Evolutionary conservation across 2,888 invertebrate species (phyloP).

Genomic region (Brachypterus glaber): DNA sequence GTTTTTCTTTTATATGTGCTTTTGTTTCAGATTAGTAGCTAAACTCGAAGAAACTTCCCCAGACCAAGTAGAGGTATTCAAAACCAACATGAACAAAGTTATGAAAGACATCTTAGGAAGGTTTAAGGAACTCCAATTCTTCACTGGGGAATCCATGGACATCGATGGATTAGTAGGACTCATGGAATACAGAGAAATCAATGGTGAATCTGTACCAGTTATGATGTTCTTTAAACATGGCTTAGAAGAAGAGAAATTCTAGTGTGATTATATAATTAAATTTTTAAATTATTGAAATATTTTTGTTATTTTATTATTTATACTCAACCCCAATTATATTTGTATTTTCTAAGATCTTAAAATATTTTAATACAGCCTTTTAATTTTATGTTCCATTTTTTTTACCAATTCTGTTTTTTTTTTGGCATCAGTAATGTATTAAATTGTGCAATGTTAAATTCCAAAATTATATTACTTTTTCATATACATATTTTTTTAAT

Average conservation of each 20-base stretch:
- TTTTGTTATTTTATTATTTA: not conserved
- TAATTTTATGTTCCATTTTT: too few relatives aligned
- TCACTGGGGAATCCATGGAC: slow-evolving; percentile 87
- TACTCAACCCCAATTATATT: not conserved
- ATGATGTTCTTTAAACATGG: slow-evolving; percentile 97
- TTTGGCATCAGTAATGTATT: too few relatives aligned
- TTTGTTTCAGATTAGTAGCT: slow-evolving; percentile 55
- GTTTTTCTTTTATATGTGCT: too few relatives aligned
- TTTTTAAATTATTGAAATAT: slow-evolving; percentile 18
- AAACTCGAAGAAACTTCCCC: slow-evolving; percentile 72
- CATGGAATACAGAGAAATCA: slow-evolving; percentile 85
- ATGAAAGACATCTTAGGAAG: slow-evolving; percentile 85
- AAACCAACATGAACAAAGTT: slow-evolving; percentile 85
- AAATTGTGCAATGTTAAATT: too few relatives aligned
- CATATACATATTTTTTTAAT: too few relatives aligned
- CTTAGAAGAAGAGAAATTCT: slow-evolving; percentile 90
- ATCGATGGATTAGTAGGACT: slow-evolving; percentile 90
- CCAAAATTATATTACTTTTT: too few relatives aligned
- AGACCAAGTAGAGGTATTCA: slow-evolving; percentile 80
- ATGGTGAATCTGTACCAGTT: slow-evolving; percentile 73
- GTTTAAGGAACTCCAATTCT: slow-evolving; percentile 89
- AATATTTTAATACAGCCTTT: too few relatives aligned
- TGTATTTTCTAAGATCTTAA: too few relatives aligned
- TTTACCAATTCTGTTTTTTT: too few relatives aligned
- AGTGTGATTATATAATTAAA: slow-evolving; percentile 33